Conservation (phyloP, 1,140 invertebrate genomes). For the Saxidomus purpurata region DNA sequence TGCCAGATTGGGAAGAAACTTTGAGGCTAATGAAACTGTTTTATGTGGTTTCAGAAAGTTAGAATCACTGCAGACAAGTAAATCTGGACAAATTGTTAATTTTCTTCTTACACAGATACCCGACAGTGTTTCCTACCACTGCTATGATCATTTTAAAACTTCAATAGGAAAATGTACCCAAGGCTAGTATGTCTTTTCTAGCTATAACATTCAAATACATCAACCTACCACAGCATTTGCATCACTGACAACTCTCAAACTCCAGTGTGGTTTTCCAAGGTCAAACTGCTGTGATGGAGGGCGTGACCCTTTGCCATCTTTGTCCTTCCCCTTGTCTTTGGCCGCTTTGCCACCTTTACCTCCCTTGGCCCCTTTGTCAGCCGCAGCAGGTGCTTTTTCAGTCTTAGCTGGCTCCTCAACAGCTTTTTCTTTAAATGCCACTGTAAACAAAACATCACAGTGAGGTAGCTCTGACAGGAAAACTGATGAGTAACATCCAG, state of each 20-base stretch:
- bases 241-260: constrained; percentile 84
- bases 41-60: no score
- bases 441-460: constrained; percentile 49
- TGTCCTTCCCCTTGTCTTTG: constrained; percentile 80
- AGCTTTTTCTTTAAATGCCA: constrained; percentile 77
- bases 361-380: constrained; percentile 75
- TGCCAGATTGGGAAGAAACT: no score
- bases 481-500: no score
- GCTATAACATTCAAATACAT: no score
- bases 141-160: no score
- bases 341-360: constrained; percentile 78
- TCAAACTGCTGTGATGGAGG: constrained; percentile 85
- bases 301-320: constrained; percentile 79
- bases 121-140: no score
- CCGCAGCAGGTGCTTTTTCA: constrained; percentile 74
- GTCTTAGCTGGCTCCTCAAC: constrained; percentile 76
- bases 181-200: no score
- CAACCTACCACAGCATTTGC: constrained; percentile 78
- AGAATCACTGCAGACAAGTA: no score
- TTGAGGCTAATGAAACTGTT: no score
- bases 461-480: not conserved
- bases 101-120: no score
- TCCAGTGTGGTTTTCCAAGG: constrained; percentile 84
- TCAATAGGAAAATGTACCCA: no score
- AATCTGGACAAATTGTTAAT: no score